These are phyloP conservation scores for Crossaster papposus DNA, from an alignment of 53 echinoderm and acorn worm genomes.

Conservation along the genomic window DNA sequence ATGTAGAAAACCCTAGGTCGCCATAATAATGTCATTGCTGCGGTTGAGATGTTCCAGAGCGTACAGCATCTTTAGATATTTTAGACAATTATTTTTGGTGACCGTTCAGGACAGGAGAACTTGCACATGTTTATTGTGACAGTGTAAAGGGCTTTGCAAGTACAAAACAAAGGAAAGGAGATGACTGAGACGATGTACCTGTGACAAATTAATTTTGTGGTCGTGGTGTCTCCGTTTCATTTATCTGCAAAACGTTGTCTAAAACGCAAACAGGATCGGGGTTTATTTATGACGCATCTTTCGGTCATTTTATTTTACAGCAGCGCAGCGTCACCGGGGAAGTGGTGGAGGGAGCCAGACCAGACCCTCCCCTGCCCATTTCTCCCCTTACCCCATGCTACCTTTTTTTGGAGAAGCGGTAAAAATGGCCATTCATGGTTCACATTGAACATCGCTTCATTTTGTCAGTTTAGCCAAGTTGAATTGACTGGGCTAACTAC, in stretches of 20 bases:
- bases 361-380: too few species aligned
- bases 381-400: too few species aligned
- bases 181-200: neutral
- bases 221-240: neutral
- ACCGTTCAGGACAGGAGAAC: neutral
- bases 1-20: slow-evolving; percentile 48
- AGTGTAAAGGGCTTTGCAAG: neutral
- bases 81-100: neutral
- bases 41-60: slow-evolving; percentile 47
- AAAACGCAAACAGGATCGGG: neutral
- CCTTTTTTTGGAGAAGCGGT: too few species aligned
- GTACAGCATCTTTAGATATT: neutral
- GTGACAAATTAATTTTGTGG: neutral
- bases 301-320: too few species aligned
- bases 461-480: too few species aligned
- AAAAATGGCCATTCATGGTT: too few species aligned
- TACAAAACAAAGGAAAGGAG: neutral
- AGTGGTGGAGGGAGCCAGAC: too few species aligned
- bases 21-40: slow-evolving; percentile 19
- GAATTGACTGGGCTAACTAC: too few species aligned
- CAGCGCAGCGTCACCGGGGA: too few species aligned
- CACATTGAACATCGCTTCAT: too few species aligned
- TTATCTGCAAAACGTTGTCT: neutral
- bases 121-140: slow-evolving; percentile 36
- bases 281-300: too few species aligned